Conservation (phyloP, 64 coral and sea anemone genomes). For the Porites australiensis region DNA sequence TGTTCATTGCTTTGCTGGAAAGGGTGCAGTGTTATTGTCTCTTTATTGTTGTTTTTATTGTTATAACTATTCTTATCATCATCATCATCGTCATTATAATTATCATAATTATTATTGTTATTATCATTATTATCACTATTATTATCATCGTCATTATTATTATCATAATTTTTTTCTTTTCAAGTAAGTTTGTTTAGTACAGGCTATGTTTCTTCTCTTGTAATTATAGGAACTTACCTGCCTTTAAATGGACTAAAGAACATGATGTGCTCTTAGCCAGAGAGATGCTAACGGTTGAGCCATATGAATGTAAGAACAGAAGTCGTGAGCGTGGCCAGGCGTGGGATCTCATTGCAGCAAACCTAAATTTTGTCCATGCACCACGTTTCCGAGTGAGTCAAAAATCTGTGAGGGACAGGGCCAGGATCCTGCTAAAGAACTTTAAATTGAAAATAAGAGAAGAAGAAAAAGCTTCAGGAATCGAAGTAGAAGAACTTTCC, state of each 20-base stretch:
- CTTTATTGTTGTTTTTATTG: not conserved
- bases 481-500: conserved; percentile 51
- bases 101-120: not conserved
- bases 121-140: not conserved
- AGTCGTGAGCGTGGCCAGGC: conserved; percentile 50
- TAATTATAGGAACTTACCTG: conserved; percentile 12
- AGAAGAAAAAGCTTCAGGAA: conserved; percentile 52
- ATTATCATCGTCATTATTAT: no score
- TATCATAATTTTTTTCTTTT: no score
- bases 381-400: conserved; percentile 35
- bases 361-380: conserved; percentile 41
- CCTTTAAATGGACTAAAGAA: conserved; percentile 37
- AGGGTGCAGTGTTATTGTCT: not conserved
- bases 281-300: conserved; percentile 37
- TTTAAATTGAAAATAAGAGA: not conserved
- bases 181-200: no score
- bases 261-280: conserved; percentile 56
- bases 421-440: conserved; percentile 15
- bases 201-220: not conserved
- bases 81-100: no score
- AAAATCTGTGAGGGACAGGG: conserved; percentile 37
- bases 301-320: conserved; percentile 50
- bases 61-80: no score
- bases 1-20: not conserved
- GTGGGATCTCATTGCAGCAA: conserved; percentile 52